phyloP scores from a whole-genome alignment of 2,888 invertebrate species.

The Synergus umbraculus region DNA sequence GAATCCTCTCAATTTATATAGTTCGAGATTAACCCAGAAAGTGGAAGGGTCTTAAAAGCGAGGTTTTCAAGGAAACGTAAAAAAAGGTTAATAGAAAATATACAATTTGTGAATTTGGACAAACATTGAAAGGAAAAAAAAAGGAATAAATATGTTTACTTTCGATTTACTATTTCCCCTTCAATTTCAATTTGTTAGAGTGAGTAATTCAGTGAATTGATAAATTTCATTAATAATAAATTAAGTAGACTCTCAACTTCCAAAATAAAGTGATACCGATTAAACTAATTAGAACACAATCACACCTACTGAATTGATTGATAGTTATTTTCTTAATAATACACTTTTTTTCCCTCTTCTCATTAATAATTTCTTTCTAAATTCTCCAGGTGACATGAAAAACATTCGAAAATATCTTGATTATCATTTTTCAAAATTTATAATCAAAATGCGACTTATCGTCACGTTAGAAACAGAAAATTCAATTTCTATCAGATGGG shows the following conservation, averaged over 20 bases:
- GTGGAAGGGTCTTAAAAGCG: not conserved
- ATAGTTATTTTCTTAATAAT: too few species aligned
- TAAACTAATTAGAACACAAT: not conserved
- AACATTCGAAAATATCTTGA: too few species aligned
- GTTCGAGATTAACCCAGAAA: not conserved
- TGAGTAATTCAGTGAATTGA: not conserved
- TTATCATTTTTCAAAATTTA: not conserved
- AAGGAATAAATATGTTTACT: not conserved
- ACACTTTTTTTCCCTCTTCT: too few species aligned
- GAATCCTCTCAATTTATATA: constrained; percentile 18
- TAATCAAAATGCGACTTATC: not conserved
- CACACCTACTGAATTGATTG: too few species aligned
- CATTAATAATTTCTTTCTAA: too few species aligned
- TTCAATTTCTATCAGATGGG: not conserved
- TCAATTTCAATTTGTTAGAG: not conserved
- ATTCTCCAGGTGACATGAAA: too few species aligned
- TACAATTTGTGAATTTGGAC: too few species aligned
- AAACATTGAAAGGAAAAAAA: not conserved
- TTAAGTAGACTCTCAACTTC: not conserved
- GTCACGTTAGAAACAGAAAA: not conserved
- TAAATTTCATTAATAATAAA: not conserved
- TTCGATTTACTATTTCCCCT: not conserved
- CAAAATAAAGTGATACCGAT: not conserved
- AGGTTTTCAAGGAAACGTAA: not conserved
- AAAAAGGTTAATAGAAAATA: too few species aligned